Percentiles rank a stretch among this genome's conserved stretches.
These are phyloP conservation scores for Odontocolon sp. DNA, from an alignment of 2,888 invertebrate genomes.

Conservation along the genomic window DNA sequence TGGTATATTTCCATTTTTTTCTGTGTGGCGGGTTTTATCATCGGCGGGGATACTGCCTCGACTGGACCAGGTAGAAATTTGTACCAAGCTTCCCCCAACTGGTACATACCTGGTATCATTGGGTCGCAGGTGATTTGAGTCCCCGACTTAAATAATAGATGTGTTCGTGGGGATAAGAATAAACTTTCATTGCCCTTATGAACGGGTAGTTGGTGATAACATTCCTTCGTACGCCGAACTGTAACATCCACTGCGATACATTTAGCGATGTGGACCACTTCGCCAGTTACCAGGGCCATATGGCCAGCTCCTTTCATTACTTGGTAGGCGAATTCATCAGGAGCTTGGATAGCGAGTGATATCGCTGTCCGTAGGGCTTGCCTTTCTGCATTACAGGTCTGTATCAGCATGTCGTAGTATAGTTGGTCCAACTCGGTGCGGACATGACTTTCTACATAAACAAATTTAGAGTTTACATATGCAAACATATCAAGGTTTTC, in stretches of 20 bases:
- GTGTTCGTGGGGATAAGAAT: too few species aligned
- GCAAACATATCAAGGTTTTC: constrained; percentile 18
- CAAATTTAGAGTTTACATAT: constrained; percentile 32
- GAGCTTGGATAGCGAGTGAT: neutral
- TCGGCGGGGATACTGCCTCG: neutral
- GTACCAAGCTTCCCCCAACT: constrained; percentile 59
- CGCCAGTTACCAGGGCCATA: constrained; percentile 65
- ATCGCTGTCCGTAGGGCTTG: neutral
- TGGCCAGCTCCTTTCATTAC: too few species aligned
- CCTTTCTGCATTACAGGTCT: neutral
- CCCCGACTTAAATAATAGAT: constrained; percentile 59
- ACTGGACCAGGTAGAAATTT: constrained; percentile 35
- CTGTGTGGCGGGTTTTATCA: constrained; percentile 20
- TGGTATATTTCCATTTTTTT: constrained; percentile 48
- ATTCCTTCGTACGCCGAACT: constrained; percentile 49
- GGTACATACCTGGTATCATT: constrained; percentile 58
- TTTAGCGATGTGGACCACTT: too few species aligned
- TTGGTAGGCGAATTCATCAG: constrained; percentile 22
- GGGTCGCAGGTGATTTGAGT: constrained; percentile 59
- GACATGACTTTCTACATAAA: constrained; percentile 11
- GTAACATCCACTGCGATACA: too few species aligned
- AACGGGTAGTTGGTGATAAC: too few species aligned
- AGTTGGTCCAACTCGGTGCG: neutral
- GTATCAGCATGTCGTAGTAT: neutral
- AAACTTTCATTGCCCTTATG: too few species aligned